Base-by-base conservation (phyloP, 2,888 invertebrate genomes). In the Hemithea aestivaria region DNA sequence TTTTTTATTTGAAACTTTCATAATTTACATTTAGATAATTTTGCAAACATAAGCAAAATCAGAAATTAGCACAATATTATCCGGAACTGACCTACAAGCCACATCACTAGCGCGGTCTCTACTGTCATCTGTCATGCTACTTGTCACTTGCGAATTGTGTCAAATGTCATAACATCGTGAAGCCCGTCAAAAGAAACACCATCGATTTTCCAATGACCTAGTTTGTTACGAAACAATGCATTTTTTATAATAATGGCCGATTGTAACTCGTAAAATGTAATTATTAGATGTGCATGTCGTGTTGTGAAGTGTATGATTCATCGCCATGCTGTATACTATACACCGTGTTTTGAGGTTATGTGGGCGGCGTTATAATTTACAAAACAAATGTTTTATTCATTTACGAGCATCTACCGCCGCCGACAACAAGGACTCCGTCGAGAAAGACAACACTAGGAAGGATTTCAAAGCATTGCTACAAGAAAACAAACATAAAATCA, bases 271-370 rank as follows among this genome's bases (percentile, higher is more conserved):
- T 11, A 30, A 32, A 32, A 11, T 24, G 28, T n/a, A 26, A 20
- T 9, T 36, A 22, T 25, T 23, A 22, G 2, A 16, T 38, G 33
- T 8, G 27, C 6, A 23, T 9, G 27, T 28, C 5, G 9, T 37
- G 33, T 8, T 32, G 27, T 7, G 20, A 29, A 26, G 39, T 29
- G 20, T 35, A 33, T 53, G 41, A 56, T 26, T 50, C 32, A 47
- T 47, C 33, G 40, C 12, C 39, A 81, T 79, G 78, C 51, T 73
- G 26, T 72, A 69, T 57, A 56, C 72, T 27, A 58, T 70, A 46
- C 68, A 62, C 35, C 65, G 58, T 26, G 49, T 78, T 72, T 80
- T 79, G 58, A 84, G 84, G 84, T 83, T 87, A 82, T 72, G 67
- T 68, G 65, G 69, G 26, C 62, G 58, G 42, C 69, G 65, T n/a